phyloP scores from a whole-genome alignment of 2,113 vertebrate species.

The chimpanzee (Pan troglodytes) region DNA sequence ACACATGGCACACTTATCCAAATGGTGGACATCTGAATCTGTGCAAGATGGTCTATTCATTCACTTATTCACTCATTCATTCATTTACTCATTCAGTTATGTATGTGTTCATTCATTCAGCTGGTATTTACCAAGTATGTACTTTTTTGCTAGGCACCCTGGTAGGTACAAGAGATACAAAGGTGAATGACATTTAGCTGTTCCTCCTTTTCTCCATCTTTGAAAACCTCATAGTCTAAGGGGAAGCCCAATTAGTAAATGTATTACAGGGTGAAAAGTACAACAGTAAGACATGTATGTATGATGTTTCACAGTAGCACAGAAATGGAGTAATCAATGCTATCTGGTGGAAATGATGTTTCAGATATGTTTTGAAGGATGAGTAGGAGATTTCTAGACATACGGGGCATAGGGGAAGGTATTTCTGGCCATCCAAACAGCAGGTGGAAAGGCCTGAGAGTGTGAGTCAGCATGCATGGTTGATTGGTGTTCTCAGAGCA shows the following conservation, averaged over 20 bases:
- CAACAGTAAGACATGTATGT: not conserved
- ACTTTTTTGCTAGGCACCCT: not conserved
- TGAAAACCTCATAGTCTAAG: constrained; percentile 1
- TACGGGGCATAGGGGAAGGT: not conserved
- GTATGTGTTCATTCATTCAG: not conserved
- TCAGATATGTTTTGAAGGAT: not conserved
- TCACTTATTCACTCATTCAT: not conserved
- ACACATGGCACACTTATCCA: not conserved
- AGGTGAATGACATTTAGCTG: not conserved
- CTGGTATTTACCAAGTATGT: not conserved
- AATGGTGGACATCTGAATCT: not conserved
- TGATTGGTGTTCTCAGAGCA: not conserved
- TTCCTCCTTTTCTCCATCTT: not conserved
- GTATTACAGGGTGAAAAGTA: not conserved
- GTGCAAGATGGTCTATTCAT: not conserved
- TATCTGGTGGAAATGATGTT: not conserved
- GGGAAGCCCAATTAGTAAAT: not conserved
- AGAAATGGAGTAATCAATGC: not conserved
- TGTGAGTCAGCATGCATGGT: not conserved
- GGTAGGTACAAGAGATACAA: not conserved
- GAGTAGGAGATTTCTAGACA: not conserved
- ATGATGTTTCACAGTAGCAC: not conserved
- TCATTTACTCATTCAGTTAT: not conserved
- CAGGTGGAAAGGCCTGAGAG: not conserved
- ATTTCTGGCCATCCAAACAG: not conserved